phyloP scores from a whole-genome alignment of 2,113 vertebrate genomes.

The Garra rufa region DNA sequence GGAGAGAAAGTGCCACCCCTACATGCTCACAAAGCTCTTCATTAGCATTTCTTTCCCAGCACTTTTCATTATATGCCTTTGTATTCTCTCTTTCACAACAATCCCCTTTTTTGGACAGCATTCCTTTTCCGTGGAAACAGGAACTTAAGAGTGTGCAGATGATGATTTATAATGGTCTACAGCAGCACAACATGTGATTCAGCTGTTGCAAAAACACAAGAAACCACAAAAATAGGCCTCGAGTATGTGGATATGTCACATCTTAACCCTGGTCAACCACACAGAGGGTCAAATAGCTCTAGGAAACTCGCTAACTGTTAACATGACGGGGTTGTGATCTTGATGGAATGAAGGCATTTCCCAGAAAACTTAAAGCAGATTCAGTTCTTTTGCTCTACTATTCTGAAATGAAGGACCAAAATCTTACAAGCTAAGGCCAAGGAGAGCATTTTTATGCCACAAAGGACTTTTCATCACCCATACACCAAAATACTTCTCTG shows the following conservation, averaged over 20 bases:
- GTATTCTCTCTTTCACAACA: conserved; percentile 23
- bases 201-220: not conserved
- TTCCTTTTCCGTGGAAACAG: conserved; percentile 14
- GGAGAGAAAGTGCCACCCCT: not conserved
- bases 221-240: not conserved
- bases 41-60: conserved; percentile 18
- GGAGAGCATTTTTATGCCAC: not conserved
- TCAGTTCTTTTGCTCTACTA: not conserved
- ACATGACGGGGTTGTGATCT: not conserved
- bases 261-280: not conserved
- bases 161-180: conserved; percentile 15
- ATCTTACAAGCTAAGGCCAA: not conserved
- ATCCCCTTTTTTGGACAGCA: not conserved
- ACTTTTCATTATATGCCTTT: not conserved
- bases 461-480: not conserved
- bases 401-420: not conserved
- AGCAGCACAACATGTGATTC: conserved; percentile 14
- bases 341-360: conserved; percentile 12
- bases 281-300: not conserved
- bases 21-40: not conserved
- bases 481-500: not conserved
- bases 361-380: not conserved
- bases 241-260: not conserved
- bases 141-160: not conserved
- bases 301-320: conserved; percentile 9